Evolutionary conservation across 2,888 invertebrate species (phyloP), one percentile per base, ranked within the genome.

Genomic region (Melinaea menophilus): DNA sequence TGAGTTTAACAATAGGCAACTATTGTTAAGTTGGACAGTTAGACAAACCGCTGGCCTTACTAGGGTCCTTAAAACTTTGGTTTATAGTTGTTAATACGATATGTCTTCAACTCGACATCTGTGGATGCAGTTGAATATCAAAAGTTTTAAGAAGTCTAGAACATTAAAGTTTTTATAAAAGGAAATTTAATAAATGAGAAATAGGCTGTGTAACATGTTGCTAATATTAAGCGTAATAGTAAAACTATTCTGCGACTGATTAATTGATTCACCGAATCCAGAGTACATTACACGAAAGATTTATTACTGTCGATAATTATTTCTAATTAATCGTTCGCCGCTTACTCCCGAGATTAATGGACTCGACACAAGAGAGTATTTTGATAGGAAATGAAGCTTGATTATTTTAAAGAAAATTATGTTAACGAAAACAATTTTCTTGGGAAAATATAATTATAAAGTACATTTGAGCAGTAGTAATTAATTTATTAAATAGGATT

Each of bases 251-350:
- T 51, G 5, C n/a, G 9, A 48, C 56, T 59, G 61, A 63, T 67
- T 59, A 67, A 65, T 65, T 59, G 59, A 59, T 58, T 51, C 13
- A 13, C 54, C 55, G 57, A 59, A 58, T 61, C 55, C 63, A 61
- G 59, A 48, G 46, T 58, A 65, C 63, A 34, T 51, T 51, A 46
- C 47, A 48, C 41, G 63, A 64, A 64, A 67, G 69, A 69, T 69
- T 69, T 69, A 69, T 67, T 60, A 55, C 59, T 41, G 46, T 59
- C 63, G 60, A 69, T 71, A 71, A 71, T 70, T 70, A 70, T 69
- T 72, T 68, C 67, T 70, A 69, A 72, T 71, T 71, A 73, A 71
- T 73, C 59, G 61, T 64, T 59, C 63, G 56, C 58, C 64, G 60
- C 62, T 61, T 60, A 62, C 64, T 48, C 54, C 55, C 55, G 63